Percentiles rank a stretch among this genome's conserved stretches.
Evolutionary conservation across 2,113 vertebrate species (phyloP).

Genomic region (Aplodontia rufa): DNA sequence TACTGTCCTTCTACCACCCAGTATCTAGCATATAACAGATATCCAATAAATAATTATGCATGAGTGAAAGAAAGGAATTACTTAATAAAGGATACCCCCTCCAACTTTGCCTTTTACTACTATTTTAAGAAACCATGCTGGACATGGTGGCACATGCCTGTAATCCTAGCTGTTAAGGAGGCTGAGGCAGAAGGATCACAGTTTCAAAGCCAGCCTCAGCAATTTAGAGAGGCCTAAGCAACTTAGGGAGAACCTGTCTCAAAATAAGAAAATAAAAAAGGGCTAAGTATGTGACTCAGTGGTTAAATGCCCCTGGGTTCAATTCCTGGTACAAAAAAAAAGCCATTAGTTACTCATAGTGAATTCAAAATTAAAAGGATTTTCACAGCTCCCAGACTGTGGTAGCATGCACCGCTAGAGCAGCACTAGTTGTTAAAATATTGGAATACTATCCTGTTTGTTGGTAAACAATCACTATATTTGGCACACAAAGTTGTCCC

Average conservation of each 20-base stretch:
- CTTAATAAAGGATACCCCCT: neutral
- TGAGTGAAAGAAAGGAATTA: neutral
- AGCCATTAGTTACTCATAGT: neutral
- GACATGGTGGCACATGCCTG: no score
- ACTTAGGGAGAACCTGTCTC: no score
- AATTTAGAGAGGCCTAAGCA: no score
- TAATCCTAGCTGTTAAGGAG: no score
- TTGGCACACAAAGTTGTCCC: neutral
- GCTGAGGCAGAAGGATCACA: no score
- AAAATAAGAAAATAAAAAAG: no score
- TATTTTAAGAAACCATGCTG: neutral
- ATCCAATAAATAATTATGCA: neutral
- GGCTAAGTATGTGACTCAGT: no score
- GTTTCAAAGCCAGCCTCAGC: no score
- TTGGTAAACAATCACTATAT: neutral
- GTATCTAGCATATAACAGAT: neutral
- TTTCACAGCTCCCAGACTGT: neutral
- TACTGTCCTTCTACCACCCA: neutral
- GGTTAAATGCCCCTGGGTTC: no score
- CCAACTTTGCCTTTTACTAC: neutral
- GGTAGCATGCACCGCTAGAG: neutral
- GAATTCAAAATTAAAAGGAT: neutral
- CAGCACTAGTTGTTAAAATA: neutral
- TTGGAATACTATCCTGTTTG: neutral
- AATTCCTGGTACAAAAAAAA: no score